A percentile compares a stretch with the other conserved stretches of the same genome.
phyloP scores from a whole-genome alignment of 2,797 vertebrate species.

The Leptoclinus maculatus region DNA sequence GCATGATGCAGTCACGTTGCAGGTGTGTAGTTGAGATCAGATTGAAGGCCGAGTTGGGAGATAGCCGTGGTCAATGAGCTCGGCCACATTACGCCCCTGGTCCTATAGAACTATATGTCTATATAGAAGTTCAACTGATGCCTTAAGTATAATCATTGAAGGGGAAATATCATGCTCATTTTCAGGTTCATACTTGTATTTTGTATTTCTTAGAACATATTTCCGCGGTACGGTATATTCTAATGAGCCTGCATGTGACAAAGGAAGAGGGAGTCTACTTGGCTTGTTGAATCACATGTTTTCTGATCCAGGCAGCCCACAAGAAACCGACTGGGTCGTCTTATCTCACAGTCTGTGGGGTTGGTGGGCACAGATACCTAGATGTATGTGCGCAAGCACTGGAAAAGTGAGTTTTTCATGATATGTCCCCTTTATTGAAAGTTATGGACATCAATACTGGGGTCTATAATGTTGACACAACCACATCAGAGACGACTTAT shows the following conservation, averaged over 20 bases:
- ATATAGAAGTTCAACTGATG: not conserved
- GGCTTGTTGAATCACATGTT: not conserved
- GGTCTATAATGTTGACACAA: conserved; percentile 5
- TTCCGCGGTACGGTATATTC: too few species aligned
- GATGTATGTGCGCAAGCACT: not conserved
- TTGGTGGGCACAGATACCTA: not conserved
- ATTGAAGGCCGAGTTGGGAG: too few species aligned
- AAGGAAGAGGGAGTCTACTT: not conserved
- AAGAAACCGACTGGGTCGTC: not conserved
- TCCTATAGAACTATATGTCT: not conserved
- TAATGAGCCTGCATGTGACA: not conserved
- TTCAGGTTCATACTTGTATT: not conserved
- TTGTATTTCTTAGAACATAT: not conserved
- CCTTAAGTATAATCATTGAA: not conserved
- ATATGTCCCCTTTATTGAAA: conserved; percentile 1
- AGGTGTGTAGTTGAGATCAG: too few species aligned
- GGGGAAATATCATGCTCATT: not conserved
- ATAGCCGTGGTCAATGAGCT: too few species aligned
- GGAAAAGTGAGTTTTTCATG: not conserved
- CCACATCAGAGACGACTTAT: conserved; percentile 8
- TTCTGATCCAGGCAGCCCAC: not conserved
- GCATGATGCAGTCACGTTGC: too few species aligned
- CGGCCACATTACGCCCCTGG: too few species aligned
- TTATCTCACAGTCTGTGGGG: not conserved
- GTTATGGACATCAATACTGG: not conserved